phyloP scores from a whole-genome alignment of 2,888 invertebrate species.

The Synanthedon andrenaeformis region DNA sequence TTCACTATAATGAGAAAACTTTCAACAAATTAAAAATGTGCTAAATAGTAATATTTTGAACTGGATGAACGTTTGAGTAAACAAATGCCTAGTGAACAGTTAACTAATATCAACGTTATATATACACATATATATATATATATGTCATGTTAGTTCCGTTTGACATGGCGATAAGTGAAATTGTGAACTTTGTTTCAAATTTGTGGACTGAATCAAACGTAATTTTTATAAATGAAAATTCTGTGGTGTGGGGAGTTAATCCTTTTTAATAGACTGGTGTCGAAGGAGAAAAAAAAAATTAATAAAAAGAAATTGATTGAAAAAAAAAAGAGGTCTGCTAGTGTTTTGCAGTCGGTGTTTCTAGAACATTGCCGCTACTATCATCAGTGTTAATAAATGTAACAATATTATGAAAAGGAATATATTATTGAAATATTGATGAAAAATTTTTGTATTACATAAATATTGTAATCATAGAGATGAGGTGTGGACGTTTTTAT shows the following conservation, averaged over 20 bases:
- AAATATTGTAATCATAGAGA: conserved; percentile 47
- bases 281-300: conserved; percentile 9
- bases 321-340: conserved; percentile 11
- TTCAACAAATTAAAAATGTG: conserved; percentile 67
- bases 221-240: conserved; percentile 67
- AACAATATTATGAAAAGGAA: conserved; percentile 20
- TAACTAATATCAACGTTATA: conserved; percentile 44
- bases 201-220: conserved; percentile 65
- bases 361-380: conserved; percentile 31
- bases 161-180: conserved; percentile 46
- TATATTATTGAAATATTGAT: conserved; percentile 36
- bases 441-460: conserved; percentile 59
- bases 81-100: conserved; percentile 66
- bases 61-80: conserved; percentile 62
- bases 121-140: too few species aligned
- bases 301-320: not conserved
- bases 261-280: conserved; percentile 55
- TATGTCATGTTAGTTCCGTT: conserved; percentile 25
- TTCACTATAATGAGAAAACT: conserved; percentile 51
- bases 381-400: conserved; percentile 32
- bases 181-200: conserved; percentile 69
- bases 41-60: conserved; percentile 56
- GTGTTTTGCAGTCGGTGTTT: conserved; percentile 21
- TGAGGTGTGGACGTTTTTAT: conserved; percentile 63
- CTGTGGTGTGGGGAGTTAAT: conserved; percentile 68